phyloP scores from a whole-genome alignment of 2,113 vertebrate species.

The Hemibates koningsi region DNA sequence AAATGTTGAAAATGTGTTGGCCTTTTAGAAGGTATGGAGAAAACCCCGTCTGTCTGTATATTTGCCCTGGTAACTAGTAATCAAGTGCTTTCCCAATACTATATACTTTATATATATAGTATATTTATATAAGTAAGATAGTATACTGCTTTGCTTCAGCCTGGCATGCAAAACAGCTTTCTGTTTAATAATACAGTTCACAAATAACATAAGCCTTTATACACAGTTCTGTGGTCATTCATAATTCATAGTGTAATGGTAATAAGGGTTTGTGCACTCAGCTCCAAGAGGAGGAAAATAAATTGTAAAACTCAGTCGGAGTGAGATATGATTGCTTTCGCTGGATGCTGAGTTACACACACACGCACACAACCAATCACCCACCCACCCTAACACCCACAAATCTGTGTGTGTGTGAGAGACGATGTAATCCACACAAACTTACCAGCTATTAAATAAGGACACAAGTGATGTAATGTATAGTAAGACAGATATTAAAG shows the following conservation, averaged over 20 bases:
- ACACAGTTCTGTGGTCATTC: slow-evolving; percentile 43
- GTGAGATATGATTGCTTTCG: neutral
- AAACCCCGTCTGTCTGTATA: neutral
- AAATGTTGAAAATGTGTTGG: neutral
- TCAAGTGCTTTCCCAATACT: neutral
- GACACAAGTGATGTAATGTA: neutral
- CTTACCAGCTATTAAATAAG: neutral
- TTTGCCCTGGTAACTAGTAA: neutral
- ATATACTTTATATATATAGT: neutral
- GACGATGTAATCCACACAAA: neutral
- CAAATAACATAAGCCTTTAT: slow-evolving; percentile 38
- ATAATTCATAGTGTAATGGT: slow-evolving; percentile 56
- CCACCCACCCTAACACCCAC: neutral
- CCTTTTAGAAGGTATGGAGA: neutral
- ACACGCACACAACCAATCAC: neutral
- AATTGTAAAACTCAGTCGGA: neutral
- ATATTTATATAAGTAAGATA: neutral
- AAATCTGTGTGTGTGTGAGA: neutral
- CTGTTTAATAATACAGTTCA: slow-evolving; percentile 41
- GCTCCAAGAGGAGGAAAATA: slow-evolving; percentile 13
- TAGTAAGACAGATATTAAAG: neutral
- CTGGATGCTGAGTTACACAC: neutral
- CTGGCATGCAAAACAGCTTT: slow-evolving; percentile 28
- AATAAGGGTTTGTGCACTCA: slow-evolving; percentile 43
- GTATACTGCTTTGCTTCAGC: neutral